Evolutionary conservation across 2,797 vertebrate genomes (phyloP), one percentile per base, ranked within the genome.

Genomic region (Falco naumanni): DNA sequence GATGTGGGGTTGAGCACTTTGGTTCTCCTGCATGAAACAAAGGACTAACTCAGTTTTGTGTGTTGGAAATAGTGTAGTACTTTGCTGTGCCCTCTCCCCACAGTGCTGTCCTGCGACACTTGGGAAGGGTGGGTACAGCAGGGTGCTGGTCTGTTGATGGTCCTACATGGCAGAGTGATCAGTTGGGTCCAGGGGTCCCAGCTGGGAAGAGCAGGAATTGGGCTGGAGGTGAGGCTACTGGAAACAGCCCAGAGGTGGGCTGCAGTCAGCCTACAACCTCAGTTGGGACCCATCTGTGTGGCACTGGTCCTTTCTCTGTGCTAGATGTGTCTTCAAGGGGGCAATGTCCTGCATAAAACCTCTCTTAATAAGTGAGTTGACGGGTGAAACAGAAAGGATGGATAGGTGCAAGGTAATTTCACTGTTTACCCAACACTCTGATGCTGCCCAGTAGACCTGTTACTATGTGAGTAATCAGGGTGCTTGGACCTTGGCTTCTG

Each of bases 261-360:
- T 61, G 19, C 51, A 83, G 25, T 34, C 7, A 1, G 2, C 34
- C 14, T 75, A 19, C 48, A 51, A 0, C 19, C 26, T 51, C 47
- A 4, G 7, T 13, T 71, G 69, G 37, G 14, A 47, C 61, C 29
- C 1, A 0, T 63, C 10, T 6, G 0, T 41, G 2, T 18, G 57
- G 66, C 34, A 18, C 0, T 25, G 39, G 31, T 28, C 29, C 21
- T 24, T 47, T 34, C 26, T 26, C 16, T 0, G 0, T 25, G 64
- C 60, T 61, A 51, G 61, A 34, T 21, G 16, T 13, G 33, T 16
- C 60, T 54, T 45, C 29, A 13, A 16, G 22, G 37, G 28, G 9
- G 15, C 41, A 39, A 33, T 29, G 47, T 11, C 20, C 57, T 63
- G 37, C 6, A 1, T 66, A 26, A 57, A 65, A 37, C 9, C 8